Conservation (phyloP, 2,113 vertebrate genomes). For the Oxyruncus cristatus region DNA sequence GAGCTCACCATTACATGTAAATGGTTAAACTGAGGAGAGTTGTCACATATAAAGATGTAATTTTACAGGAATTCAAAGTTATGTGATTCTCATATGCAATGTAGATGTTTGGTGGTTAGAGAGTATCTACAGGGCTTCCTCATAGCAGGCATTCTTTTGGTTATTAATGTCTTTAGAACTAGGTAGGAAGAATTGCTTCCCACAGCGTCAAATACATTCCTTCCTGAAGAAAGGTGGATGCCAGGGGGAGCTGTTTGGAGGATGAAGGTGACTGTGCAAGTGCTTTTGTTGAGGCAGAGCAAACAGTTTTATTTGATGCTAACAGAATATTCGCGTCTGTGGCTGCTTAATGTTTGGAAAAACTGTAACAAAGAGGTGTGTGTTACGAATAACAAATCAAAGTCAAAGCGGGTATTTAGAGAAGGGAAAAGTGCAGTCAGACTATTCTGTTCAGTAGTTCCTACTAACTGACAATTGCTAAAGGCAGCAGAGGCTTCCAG, state of each 20-base stretch:
- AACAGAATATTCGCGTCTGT: background rate
- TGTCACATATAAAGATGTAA: background rate
- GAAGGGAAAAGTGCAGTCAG: background rate
- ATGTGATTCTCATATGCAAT: background rate
- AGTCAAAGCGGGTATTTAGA: background rate
- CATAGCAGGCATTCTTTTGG: constrained; percentile 42
- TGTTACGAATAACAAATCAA: background rate
- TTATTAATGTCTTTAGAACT: constrained; percentile 36
- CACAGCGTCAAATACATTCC: background rate
- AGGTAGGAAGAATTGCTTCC: constrained; percentile 1
- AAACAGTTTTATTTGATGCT: background rate
- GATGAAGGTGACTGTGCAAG: background rate
- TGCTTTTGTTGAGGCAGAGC: background rate
- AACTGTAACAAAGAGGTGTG: background rate
- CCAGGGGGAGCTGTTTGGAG: background rate
- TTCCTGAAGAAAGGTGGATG: background rate
- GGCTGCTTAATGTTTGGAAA: background rate
- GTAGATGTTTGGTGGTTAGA: background rate
- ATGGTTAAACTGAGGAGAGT: background rate
- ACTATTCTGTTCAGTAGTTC: background rate
- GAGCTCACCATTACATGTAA: background rate
- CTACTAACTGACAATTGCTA: background rate
- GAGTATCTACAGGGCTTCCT: constrained; percentile 36
- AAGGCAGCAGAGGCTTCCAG: background rate
- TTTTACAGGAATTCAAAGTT: constrained; percentile 34